Percentiles rank a stretch among this genome's conserved stretches.
These are phyloP conservation scores for Crocuta crocuta DNA, from an alignment of 2,113 vertebrate genomes.

Conservation along the genomic window DNA sequence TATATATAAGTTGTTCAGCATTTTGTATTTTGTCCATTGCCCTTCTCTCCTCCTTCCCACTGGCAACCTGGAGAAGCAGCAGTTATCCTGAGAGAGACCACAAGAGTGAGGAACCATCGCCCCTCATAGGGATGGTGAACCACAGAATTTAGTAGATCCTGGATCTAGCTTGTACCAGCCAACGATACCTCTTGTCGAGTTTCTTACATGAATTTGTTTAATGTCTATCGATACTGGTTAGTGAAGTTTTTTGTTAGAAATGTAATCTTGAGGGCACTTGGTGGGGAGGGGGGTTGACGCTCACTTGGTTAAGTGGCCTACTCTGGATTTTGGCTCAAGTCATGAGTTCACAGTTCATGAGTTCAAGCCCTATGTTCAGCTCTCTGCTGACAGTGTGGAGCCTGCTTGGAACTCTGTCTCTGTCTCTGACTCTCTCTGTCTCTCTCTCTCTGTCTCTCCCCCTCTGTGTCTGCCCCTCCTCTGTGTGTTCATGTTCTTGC, in stretches of 20 bases:
- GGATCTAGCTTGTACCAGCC: not conserved
- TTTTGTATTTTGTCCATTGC: not conserved
- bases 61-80: not conserved
- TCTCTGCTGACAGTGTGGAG: no score
- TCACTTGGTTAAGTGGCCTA: no score
- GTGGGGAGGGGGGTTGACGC: no score
- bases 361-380: no score
- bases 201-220: not conserved
- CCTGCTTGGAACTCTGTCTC: no score
- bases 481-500: no score
- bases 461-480: no score
- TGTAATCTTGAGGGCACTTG: not conserved
- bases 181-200: not conserved
- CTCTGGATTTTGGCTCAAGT: no score
- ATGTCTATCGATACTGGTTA: not conserved
- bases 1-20: not conserved
- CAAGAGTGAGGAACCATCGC: not conserved
- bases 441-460: accelerated
- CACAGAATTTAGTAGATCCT: not conserved
- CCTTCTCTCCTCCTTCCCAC: not conserved
- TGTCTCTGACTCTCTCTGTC: no score
- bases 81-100: not conserved
- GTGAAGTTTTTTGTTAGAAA: not conserved
- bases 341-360: no score
- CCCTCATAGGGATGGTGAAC: not conserved